Evolutionary conservation across 2,797 vertebrate genomes (phyloP).

Genomic region (Hydrophis major): DNA sequence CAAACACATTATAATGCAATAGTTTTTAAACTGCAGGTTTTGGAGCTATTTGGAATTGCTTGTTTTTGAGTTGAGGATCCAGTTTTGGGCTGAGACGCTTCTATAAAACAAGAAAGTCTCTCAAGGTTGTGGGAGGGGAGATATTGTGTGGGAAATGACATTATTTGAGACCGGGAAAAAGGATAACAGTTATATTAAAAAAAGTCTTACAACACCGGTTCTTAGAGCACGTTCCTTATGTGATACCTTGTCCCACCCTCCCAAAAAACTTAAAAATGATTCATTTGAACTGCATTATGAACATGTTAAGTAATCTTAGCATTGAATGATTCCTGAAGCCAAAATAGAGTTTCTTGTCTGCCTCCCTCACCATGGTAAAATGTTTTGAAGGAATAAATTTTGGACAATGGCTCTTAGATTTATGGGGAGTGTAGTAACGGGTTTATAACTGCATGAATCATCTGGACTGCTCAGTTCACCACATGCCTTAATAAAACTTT

Average conservation of each 20-base stretch:
- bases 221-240: conserved; percentile 35
- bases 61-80: background rate
- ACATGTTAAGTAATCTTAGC: conserved; percentile 60
- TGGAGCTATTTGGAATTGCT: background rate
- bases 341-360: conserved; percentile 71
- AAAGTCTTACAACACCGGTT: background rate
- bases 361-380: conserved; percentile 61
- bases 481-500: conserved; percentile 85
- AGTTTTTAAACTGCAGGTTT: background rate
- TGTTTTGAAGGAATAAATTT: conserved; percentile 65
- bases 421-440: conserved; percentile 75
- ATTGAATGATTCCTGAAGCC: conserved; percentile 68
- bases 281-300: conserved; percentile 57
- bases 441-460: conserved; percentile 80
- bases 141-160: background rate
- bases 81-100: background rate
- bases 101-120: background rate
- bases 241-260: background rate
- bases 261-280: conserved; percentile 47
- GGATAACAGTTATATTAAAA: background rate
- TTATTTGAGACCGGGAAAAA: background rate
- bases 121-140: background rate
- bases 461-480: conserved; percentile 77
- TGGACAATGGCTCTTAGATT: conserved; percentile 74
- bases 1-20: background rate